These are phyloP conservation scores for Epinephelus awoara DNA, from an alignment of 2,797 vertebrate genomes.

Conservation along the genomic window DNA sequence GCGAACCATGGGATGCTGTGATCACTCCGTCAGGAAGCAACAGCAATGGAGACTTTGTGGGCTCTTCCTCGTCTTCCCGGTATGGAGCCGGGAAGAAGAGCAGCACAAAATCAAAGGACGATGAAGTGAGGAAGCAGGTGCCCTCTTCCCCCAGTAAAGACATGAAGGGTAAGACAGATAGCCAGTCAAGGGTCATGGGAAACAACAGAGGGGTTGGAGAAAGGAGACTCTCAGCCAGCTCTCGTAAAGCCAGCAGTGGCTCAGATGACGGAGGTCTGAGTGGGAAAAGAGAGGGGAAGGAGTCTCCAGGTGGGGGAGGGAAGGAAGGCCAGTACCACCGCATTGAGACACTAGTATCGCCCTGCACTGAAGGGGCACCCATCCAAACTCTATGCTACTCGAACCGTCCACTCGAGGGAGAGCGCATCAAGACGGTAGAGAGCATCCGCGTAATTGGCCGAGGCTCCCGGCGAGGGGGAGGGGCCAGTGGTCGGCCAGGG, in stretches of 20 bases:
- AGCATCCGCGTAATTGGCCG: conserved; percentile 93
- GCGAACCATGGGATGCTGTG: conserved; percentile 90
- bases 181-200: conserved; percentile 62
- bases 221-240: conserved; percentile 68
- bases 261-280: conserved; percentile 73
- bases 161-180: conserved; percentile 78
- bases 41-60: conserved; percentile 77
- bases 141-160: conserved; percentile 59
- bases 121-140: conserved; percentile 68
- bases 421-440: conserved; percentile 97
- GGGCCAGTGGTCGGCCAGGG: conserved; percentile 76
- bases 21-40: conserved; percentile 82
- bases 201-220: conserved; percentile 67
- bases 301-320: conserved; percentile 59
- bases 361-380: conserved; percentile 86
- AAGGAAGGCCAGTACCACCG: conserved; percentile 91
- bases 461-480: conserved; percentile 83
- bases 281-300: conserved; percentile 69
- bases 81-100: conserved; percentile 87
- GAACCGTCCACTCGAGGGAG: conserved; percentile 88
- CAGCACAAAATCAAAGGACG: conserved; percentile 83
- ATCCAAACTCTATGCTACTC: conserved; percentile 92
- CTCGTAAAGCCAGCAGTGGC: conserved; percentile 73
- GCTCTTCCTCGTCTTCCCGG: conserved; percentile 70
- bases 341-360: conserved; percentile 94